Evolutionary conservation across 2,888 invertebrate genomes (phyloP).

Genomic region (Microctonus brassicae): DNA sequence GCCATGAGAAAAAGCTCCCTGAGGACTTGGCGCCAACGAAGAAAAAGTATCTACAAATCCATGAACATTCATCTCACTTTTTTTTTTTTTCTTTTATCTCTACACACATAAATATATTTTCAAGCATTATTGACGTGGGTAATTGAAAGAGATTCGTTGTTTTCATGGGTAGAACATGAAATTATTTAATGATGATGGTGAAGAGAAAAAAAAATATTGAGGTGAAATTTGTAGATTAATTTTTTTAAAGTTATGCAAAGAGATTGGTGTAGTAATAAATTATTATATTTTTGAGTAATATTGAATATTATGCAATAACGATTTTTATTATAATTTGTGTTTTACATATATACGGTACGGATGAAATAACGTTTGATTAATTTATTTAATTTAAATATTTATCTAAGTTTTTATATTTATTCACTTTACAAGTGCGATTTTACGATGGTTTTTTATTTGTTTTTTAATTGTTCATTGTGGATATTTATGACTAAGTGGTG

Average conservation of each 20-base stretch:
- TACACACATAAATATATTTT: slow-evolving; percentile 38
- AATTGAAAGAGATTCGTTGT: slow-evolving; percentile 64
- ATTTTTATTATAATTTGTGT: slow-evolving; percentile 61
- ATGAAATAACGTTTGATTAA: slow-evolving; percentile 40
- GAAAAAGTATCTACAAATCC: slow-evolving; percentile 22
- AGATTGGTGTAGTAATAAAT: not conserved
- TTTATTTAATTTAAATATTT: slow-evolving; percentile 34
- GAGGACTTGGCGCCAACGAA: slow-evolving; percentile 55
- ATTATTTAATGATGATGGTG: not conserved
- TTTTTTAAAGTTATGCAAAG: not conserved
- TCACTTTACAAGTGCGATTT: not conserved
- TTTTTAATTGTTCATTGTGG: too few species aligned
- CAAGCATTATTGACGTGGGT: slow-evolving; percentile 47
- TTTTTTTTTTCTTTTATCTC: too few species aligned
- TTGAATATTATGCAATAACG: slow-evolving; percentile 51
- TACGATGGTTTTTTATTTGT: too few species aligned
- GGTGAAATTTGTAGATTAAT: too few species aligned
- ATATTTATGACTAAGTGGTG: not conserved
- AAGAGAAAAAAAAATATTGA: too few species aligned
- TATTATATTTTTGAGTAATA: not conserved
- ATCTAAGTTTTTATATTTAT: slow-evolving; percentile 6
- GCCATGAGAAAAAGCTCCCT: slow-evolving; percentile 55
- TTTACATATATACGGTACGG: slow-evolving; percentile 54
- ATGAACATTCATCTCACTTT: slow-evolving; percentile 48
- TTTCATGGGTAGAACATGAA: slow-evolving; percentile 29